Base-by-base conservation (phyloP, 2,797 vertebrate species). In the Clarias platycephalus region DNA sequence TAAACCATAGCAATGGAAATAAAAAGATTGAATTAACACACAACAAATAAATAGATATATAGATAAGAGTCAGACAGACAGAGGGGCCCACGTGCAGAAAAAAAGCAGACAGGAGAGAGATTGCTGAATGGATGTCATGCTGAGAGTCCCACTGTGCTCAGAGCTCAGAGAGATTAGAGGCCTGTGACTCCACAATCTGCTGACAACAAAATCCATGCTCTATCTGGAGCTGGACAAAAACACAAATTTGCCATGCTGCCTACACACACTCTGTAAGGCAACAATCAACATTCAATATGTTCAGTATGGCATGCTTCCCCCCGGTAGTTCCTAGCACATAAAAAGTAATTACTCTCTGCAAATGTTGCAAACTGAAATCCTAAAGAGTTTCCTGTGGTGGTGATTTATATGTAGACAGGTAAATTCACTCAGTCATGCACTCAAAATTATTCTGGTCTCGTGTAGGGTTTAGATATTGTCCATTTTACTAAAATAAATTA, bases 181-280 rank as follows among this genome's bases (percentile, higher is more conserved):
- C 82, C 57, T 64, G 26, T 75, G 71, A 63, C 70, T 82, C 58
- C 34, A 75, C 70, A 63, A 83, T 83, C 81, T 88, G 88, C 89
- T 90, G 88, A 89, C 85, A 84, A 82, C 26, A 57, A 79, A 81
- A 86, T 83, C 85, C 83, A 82, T 72, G 40, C 44, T 80, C 57
- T 71, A 44, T 82, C 81, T 82, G 84, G 57, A 80, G 78, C 28
- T n/a, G 34, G 28, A 76, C 82, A 55, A 70, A 80, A 34, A 64
- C 55, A 80, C 62, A 70, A 63, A 80, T 57, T 0, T 34, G 58
- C 66, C 60, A 85, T 31, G 26, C 34, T 71, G 10, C 55, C 28
- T 37, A 58, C 22, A 83, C 49, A 83, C 28, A 77, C 20, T 58
- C 63, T 60, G 57, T 77, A 13, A 37, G 60, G 12, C 22, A 37